Conservation (phyloP, 92 coral and sea anemone species). For the Anthopleura xanthogrammica region DNA sequence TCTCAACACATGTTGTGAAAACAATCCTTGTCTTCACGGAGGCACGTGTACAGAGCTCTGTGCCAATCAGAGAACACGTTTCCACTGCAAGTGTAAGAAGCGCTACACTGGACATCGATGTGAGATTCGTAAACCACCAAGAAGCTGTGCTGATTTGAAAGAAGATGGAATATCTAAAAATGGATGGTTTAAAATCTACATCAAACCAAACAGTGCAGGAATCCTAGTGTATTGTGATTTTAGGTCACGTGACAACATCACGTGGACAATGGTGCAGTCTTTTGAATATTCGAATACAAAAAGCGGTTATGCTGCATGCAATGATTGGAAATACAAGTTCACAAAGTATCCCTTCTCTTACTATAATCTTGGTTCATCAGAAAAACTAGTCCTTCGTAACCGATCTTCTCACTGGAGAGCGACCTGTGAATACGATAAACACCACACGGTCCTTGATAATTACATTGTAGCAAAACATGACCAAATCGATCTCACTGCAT, state of each 20-base stretch:
- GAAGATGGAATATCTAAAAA: not conserved
- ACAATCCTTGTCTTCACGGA: not conserved
- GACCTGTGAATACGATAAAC: constrained; percentile 3
- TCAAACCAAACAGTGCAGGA: not conserved
- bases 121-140: not conserved
- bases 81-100: not conserved
- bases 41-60: not conserved
- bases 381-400: not conserved
- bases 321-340: not conserved
- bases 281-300: accelerated
- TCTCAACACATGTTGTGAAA: not conserved
- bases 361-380: not conserved
- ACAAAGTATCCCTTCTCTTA: not conserved
- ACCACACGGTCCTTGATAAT: not conserved
- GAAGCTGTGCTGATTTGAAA: not conserved
- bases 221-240: not conserved
- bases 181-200: not conserved
- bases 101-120: constrained; percentile 1
- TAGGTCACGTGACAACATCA: not conserved
- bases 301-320: not conserved
- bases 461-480: not conserved
- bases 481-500: not conserved
- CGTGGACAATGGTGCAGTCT: not conserved
- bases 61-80: not conserved
- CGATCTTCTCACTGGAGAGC: not conserved